phyloP scores from a whole-genome alignment of 2,113 vertebrate genomes.

The Anhinga rufa region DNA sequence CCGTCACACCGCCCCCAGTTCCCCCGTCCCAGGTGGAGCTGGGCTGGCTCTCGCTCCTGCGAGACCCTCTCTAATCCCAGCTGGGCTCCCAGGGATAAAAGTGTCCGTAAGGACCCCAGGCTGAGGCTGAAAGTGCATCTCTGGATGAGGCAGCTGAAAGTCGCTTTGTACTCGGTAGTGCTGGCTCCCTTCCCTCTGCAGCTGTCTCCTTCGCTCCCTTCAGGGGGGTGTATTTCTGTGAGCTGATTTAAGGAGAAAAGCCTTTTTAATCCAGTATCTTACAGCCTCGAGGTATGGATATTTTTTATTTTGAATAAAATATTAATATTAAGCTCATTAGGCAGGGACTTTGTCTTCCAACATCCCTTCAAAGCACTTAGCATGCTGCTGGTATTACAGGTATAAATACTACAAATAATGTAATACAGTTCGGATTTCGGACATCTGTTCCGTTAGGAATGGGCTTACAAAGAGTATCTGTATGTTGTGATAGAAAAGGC shows the following conservation, averaged over 20 bases:
- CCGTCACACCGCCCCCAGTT: rapidly evolving
- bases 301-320: conserved; percentile 34
- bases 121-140: background rate
- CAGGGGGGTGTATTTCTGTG: conserved; percentile 2
- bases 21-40: rapidly evolving
- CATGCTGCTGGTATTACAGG: background rate
- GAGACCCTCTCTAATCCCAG: background rate
- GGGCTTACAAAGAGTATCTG: background rate
- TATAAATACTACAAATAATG: background rate
- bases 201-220: conserved; percentile 15
- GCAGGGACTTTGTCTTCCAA: background rate
- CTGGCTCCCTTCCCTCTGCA: conserved; percentile 31
- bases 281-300: background rate
- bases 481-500: background rate
- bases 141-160: background rate
- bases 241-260: conserved; percentile 52
- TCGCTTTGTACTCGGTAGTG: background rate
- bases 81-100: background rate
- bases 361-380: background rate
- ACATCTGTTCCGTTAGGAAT: background rate
- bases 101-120: background rate
- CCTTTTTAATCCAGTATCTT: background rate
- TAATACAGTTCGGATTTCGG: background rate
- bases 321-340: conserved; percentile 22
- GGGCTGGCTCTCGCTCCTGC: background rate